A percentile compares a stretch with the other conserved stretches of the same genome.
Conservation (phyloP, 2,797 vertebrate species). For the Steatocranus sp. region DNA sequence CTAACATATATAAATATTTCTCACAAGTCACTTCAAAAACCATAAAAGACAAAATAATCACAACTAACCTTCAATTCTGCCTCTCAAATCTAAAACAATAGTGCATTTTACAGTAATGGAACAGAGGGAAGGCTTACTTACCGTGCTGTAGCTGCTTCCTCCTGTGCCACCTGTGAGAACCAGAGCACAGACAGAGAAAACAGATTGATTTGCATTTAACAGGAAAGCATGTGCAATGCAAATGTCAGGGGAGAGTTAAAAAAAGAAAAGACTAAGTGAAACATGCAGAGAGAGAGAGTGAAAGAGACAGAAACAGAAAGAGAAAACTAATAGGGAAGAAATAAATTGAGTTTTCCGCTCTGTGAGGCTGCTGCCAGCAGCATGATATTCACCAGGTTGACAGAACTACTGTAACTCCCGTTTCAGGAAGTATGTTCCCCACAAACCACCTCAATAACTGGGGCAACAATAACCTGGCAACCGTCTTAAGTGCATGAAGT, state of each 20-base stretch:
- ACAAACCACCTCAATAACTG: conserved; percentile 57
- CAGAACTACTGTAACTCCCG: conserved; percentile 21
- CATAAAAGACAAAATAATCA: not conserved
- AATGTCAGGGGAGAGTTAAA: conserved; percentile 54
- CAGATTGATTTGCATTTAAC: conserved; percentile 72
- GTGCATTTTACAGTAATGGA: not conserved
- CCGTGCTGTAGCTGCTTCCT: conserved; percentile 54
- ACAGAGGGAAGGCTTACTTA: conserved; percentile 63
- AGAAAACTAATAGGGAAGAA: conserved; percentile 2
- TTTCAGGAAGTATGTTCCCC: conserved; percentile 57
- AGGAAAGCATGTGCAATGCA: conserved; percentile 69
- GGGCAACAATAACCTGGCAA: conserved; percentile 83
- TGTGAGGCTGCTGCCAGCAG: conserved; percentile 15
- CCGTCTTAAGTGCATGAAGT: conserved; percentile 51
- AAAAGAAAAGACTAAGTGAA: conserved; percentile 19
- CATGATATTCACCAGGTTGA: conserved; percentile 35
- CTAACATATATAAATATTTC: not conserved
- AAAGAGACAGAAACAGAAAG: not conserved
- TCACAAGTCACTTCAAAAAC: not conserved
- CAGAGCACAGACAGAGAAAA: conserved; percentile 58
- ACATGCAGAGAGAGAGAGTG: not conserved
- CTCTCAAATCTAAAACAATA: not conserved
- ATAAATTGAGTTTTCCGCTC: conserved; percentile 9
- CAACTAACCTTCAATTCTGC: not conserved
- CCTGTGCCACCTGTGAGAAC: conserved; percentile 65